A percentile compares a stretch with the other conserved stretches of the same genome.
Evolutionary conservation across 2,113 vertebrate genomes (phyloP).

Genomic region (Solea solea): DNA sequence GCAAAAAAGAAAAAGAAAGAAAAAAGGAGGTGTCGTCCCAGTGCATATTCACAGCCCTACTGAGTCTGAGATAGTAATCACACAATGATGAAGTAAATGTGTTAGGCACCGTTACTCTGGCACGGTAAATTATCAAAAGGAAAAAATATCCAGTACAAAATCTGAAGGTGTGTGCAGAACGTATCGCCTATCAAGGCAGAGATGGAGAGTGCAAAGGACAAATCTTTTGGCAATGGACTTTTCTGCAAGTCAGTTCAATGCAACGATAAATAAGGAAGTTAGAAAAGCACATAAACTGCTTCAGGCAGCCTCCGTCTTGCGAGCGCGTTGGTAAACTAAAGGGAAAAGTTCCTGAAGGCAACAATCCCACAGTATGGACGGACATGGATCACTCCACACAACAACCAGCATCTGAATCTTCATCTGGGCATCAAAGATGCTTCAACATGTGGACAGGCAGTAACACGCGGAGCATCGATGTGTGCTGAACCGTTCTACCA

Average conservation of each 20-base stretch:
- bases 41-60: not conserved
- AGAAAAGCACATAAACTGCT: constrained; percentile 5
- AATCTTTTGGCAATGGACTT: no score
- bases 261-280: constrained; percentile 17
- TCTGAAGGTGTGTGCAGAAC: constrained; percentile 1
- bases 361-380: constrained; percentile 21
- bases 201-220: constrained; percentile 12
- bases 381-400: not conserved
- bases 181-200: constrained; percentile 4
- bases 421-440: not conserved
- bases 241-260: not conserved
- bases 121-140: constrained; percentile 15
- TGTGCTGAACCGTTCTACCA: not conserved
- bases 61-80: not conserved
- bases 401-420: not conserved
- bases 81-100: constrained; percentile 20
- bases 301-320: constrained; percentile 19
- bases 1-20: constrained; percentile 5
- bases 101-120: constrained; percentile 2
- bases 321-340: constrained; percentile 19
- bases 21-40: not conserved
- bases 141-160: constrained; percentile 19
- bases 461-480: not conserved
- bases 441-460: not conserved
- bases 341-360: constrained; percentile 28